Conservation (phyloP, 2,113 vertebrate genomes). For the Pungitius pungitius region DNA sequence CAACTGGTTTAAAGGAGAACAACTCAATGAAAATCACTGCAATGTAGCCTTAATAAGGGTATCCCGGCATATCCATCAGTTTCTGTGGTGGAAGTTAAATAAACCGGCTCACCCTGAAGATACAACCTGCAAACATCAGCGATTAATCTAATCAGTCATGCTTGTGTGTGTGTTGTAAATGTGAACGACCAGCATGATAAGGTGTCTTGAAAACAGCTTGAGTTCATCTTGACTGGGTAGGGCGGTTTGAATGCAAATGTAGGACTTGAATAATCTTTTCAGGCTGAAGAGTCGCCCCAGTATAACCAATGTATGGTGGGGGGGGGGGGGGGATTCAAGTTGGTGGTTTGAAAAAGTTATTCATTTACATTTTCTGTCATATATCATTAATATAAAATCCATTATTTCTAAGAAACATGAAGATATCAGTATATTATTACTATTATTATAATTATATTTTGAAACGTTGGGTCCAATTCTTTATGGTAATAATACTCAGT, state of each 20-base stretch:
- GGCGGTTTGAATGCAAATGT: constrained; percentile 62
- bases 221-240: constrained; percentile 23
- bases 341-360: neutral
- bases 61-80: neutral
- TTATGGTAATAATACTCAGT: neutral
- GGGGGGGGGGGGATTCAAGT: neutral
- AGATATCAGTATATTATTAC: neutral
- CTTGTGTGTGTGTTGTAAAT: neutral
- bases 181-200: constrained; percentile 12
- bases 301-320: constrained; percentile 14
- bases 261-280: constrained; percentile 51
- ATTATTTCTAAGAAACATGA: neutral
- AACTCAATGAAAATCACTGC: neutral
- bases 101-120: neutral
- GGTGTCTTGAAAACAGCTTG: constrained; percentile 34
- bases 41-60: neutral
- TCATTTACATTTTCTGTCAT: neutral
- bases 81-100: neutral
- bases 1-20: neutral
- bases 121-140: neutral
- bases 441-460: neutral
- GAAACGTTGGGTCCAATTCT: neutral
- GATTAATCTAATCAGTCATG: constrained; percentile 12
- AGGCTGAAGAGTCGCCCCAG: constrained; percentile 10
- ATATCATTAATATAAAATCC: neutral